phyloP scores from a whole-genome alignment of 2,113 vertebrate species.

The Corythornis cristatus region DNA sequence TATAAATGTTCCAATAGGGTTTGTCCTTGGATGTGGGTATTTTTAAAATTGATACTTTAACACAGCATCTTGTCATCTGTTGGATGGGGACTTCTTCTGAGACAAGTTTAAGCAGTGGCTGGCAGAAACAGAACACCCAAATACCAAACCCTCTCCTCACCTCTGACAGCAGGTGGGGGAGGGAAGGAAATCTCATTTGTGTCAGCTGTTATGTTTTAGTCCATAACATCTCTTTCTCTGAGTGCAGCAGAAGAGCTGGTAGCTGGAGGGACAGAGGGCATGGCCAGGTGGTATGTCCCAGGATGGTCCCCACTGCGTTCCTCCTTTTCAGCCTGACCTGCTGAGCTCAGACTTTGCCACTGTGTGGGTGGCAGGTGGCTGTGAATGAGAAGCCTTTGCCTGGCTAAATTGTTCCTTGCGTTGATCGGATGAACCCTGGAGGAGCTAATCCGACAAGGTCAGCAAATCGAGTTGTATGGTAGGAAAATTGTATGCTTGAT shows the following conservation, averaged over 20 bases:
- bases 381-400: background rate
- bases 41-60: background rate
- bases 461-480: background rate
- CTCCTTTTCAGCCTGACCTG: background rate
- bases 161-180: background rate
- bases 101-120: background rate
- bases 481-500: background rate
- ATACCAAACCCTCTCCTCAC: background rate
- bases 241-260: background rate
- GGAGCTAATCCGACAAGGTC: background rate
- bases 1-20: background rate
- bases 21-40: background rate
- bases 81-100: background rate
- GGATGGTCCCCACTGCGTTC: accelerated
- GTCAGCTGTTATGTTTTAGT: background rate
- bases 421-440: background rate
- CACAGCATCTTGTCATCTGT: background rate
- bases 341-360: background rate
- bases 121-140: background rate
- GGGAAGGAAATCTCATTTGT: background rate
- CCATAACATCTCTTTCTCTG: accelerated
- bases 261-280: background rate
- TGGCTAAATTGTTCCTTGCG: background rate
- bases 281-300: background rate
- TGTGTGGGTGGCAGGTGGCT: background rate